phyloP scores from a whole-genome alignment of 2,888 invertebrate genomes.

The Tenthredo amoena region DNA sequence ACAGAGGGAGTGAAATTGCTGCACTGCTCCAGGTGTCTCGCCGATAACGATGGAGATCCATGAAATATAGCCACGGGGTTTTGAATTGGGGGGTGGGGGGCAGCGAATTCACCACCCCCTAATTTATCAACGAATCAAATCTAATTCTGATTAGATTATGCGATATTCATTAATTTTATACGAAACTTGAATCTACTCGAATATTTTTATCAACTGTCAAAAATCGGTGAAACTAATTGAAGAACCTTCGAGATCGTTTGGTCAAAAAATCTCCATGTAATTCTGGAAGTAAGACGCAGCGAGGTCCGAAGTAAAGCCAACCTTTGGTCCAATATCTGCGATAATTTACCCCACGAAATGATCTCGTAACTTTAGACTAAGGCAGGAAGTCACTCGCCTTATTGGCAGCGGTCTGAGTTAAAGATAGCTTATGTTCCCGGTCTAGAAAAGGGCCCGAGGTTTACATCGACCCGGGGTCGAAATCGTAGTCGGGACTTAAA shows the following conservation, averaged over 20 bases:
- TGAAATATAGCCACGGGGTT: slow-evolving; percentile 40
- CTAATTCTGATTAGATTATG: slow-evolving; percentile 27
- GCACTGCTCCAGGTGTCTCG: slow-evolving; percentile 64
- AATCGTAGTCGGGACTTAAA: slow-evolving; percentile 23
- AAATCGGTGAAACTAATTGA: background rate
- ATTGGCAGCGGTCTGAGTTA: slow-evolving; percentile 61
- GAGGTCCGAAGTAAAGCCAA: background rate
- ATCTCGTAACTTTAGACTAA: slow-evolving; percentile 58
- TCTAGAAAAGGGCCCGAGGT: background rate
- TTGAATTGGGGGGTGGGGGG: no score
- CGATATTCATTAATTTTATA: background rate
- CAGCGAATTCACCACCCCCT: background rate
- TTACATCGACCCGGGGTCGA: background rate
- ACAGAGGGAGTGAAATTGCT: slow-evolving; percentile 62
- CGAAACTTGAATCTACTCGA: no score
- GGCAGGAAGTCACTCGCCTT: slow-evolving; percentile 57
- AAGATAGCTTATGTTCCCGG: slow-evolving; percentile 29
- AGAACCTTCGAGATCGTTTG: background rate
- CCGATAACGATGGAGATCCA: slow-evolving; percentile 66
- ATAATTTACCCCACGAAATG: slow-evolving; percentile 59
- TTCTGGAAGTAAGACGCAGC: background rate
- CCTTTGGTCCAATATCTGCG: slow-evolving; percentile 57
- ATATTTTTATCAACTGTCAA: background rate
- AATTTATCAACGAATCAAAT: slow-evolving; percentile 41
- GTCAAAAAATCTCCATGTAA: background rate